These are phyloP conservation scores for Tonatia bakeri DNA, from an alignment of 2,113 vertebrate genomes.

Conservation along the genomic window DNA sequence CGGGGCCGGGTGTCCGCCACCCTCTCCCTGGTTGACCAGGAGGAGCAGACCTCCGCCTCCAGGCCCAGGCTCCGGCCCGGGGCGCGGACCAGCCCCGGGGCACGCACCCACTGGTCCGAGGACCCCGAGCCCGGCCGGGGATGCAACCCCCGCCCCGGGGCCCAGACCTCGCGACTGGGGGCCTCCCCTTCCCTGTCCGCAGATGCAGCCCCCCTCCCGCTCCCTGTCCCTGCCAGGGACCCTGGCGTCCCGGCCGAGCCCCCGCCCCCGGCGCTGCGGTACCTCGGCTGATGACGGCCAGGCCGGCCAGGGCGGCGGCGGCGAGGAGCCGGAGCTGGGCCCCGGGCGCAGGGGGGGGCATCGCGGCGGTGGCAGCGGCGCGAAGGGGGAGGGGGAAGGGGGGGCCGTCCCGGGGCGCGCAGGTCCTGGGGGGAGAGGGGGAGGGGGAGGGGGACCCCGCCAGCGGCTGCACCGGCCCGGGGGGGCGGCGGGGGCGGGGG, in stretches of 20 bases:
- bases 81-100: not conserved
- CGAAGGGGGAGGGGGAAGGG: slow-evolving; percentile 44
- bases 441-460: slow-evolving; percentile 66
- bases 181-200: not conserved
- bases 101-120: not conserved
- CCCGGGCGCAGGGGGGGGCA: slow-evolving; percentile 72
- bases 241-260: not conserved
- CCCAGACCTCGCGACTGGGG: not conserved
- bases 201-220: not conserved
- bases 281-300: slow-evolving; percentile 76
- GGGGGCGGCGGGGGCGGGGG: slow-evolving; percentile 71
- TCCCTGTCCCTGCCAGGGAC: not conserved
- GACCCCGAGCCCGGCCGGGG: not conserved
- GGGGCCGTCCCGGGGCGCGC: slow-evolving; percentile 58
- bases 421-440: slow-evolving; percentile 53
- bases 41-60: not conserved
- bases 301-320: slow-evolving; percentile 75
- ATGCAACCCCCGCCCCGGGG: not conserved
- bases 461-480: slow-evolving; percentile 73
- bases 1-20: not conserved
- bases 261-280: slow-evolving; percentile 68
- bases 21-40: not conserved
- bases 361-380: slow-evolving; percentile 58
- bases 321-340: slow-evolving; percentile 75
- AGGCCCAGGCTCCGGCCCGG: not conserved